Evolutionary conservation across 2,113 vertebrate species (phyloP), one percentile per base, ranked within the genome.

Genomic region (Limnothrissa miodon): DNA sequence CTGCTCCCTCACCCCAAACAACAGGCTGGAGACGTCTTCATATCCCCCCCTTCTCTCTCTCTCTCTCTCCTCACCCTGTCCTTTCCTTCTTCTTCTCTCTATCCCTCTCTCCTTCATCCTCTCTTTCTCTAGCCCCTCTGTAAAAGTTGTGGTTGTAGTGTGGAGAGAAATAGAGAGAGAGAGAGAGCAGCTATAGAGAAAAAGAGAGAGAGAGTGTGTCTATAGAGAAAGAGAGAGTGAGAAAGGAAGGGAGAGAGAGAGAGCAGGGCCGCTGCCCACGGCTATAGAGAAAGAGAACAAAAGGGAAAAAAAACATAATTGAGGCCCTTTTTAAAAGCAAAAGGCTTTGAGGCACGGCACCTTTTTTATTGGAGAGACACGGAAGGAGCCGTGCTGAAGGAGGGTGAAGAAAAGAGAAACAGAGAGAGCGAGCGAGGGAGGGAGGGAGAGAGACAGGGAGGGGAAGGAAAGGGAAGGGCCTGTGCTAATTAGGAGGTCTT

Each of bases 401-500:
- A 48, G 78, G 10, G 66, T 82, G 88, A 89, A 90, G 83, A 89
- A 87, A 86, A 80, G 66, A 74, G 66, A 33, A 36, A 29, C 3
- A 11, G 66, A 29, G 66, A 15, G 33, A 66, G 59, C 29, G 62
- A 13, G 15, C 11, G 84, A 45, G 82, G 15, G 78, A 78, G 66
- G 39, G 33, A 13, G 74, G 11, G 29, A 10, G 36, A 5, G 46
- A 29, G 86, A 85, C 89, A 83, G 87, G 53, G 82, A 83, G 88
- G 89, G 86, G 90, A 42, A 42, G 89, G 82, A 85, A 91, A 92
- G 90, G 91, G 90, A 92, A 93, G 92, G 93, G 92, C 92, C 92
- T 92, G 93, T 94, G 93, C 94, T 95, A 95, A 95, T 94, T 95
- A 94, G 93, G 91, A 93, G 94, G 94, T 94, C 92, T 94, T 95